These are phyloP conservation scores for Polyploca ridens DNA, from an alignment of 2,888 invertebrate species.

Conservation along the genomic window DNA sequence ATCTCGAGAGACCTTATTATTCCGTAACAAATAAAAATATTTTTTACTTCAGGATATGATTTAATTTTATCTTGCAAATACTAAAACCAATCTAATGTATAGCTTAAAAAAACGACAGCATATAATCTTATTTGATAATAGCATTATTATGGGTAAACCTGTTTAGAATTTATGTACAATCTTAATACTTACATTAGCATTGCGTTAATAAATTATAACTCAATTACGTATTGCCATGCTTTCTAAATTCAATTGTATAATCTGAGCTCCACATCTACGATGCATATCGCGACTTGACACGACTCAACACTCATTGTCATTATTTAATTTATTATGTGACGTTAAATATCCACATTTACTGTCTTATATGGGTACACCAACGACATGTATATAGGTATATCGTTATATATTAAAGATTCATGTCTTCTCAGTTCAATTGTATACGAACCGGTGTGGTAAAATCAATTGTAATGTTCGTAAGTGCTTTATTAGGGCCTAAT, in stretches of 20 bases:
- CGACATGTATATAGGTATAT: neutral
- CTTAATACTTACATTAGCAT: neutral
- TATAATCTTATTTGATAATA: slow-evolving; percentile 14
- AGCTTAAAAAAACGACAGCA: no score
- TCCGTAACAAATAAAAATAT: no score
- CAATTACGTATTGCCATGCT: slow-evolving; percentile 28
- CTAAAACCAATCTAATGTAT: no score
- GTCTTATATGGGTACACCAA: neutral
- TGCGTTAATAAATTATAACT: neutral
- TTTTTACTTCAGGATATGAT: no score
- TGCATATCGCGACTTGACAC: slow-evolving; percentile 20
- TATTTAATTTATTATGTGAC: slow-evolving; percentile 23
- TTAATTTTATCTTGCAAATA: no score
- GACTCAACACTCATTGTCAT: slow-evolving; percentile 17
- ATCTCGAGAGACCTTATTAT: no score
- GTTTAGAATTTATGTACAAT: neutral
- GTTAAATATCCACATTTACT: neutral
- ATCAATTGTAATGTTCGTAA: no score
- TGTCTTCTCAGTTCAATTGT: no score
- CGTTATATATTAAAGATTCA: no score
- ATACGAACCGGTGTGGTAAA: no score
- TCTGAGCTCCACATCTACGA: slow-evolving; percentile 17
- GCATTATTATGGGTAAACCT: neutral
- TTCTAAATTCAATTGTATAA: slow-evolving; percentile 34
- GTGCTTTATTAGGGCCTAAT: no score